Evolutionary conservation across 2,113 vertebrate species (phyloP), one percentile per base, ranked within the genome.

Genomic region (Camelus dromedarius): DNA sequence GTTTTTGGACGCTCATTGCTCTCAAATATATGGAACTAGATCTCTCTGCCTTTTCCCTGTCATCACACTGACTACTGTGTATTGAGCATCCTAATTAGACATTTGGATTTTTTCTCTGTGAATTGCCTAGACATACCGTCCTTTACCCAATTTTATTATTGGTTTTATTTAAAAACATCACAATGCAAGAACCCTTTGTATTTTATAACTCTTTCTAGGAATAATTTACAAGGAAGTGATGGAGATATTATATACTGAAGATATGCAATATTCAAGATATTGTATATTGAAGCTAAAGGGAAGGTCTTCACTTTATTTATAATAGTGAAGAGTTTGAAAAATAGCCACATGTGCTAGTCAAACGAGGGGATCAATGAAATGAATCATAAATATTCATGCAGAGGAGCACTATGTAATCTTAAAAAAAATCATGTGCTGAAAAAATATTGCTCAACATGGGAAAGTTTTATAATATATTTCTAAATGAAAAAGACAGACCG

Each of bases 301-400:
- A 48, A 56, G 42, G 67, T 93, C 72, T 58, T 35, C 9, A 46
- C 52, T 76, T 76, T 90, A 13, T 96, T 85, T 67, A 42, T 52
- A 75, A 46, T 35, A 81, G 70, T 89, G 42, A 83, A 89, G 50
- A 64, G 87, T 94, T 91, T 91, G 67, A 91, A 81, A 56, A 79
- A 79, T 56, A 79, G 76, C 76, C 76, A 35, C 76, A 26, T 24
- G 76, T 79, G 32, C 32, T 79, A 9, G 52, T 91, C 50, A 82
- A 60, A 67, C 42, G 77, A 84, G 54, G 35, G 64, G 18, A 85
- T 75, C 30, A 79, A 19, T 32, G 48, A 72, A 64, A 32, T 91
- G 38, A 72, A 72, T 85, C 52, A 72, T 38, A 42, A 46, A 26
- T 66, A 35, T 73, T 93, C 13, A 58, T 66, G 32, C 10, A 90